Evolutionary conservation across 2,888 invertebrate species (phyloP).

Genomic region (Chelonus formosanus): DNA sequence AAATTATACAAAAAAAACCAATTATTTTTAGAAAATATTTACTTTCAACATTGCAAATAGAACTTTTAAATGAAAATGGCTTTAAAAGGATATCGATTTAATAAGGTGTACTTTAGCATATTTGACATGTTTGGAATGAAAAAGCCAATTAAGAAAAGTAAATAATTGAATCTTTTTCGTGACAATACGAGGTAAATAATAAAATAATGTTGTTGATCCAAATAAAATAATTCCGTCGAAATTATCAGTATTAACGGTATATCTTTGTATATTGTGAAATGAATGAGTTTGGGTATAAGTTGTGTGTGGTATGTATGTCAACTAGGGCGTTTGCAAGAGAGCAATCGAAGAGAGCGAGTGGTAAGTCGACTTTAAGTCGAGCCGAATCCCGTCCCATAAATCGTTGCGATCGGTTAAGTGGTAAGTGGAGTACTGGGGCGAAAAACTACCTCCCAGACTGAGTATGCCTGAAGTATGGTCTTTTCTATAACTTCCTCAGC

Average conservation of each 20-base stretch:
- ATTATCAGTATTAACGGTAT: neutral
- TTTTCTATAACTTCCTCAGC: constrained; percentile 12
- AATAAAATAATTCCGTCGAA: neutral
- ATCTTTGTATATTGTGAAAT: neutral
- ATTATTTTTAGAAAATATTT: too few species aligned
- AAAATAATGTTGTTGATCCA: neutral
- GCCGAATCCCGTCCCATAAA: constrained; percentile 52
- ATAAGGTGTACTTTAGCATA: too few species aligned
- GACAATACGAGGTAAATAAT: too few species aligned
- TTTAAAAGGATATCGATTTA: too few species aligned
- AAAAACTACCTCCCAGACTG: constrained; percentile 57
- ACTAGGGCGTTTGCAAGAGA: constrained; percentile 16
- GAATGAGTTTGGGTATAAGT: neutral
- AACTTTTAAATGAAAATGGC: too few species aligned
- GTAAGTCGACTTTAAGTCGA: constrained; percentile 38
- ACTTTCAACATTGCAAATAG: too few species aligned
- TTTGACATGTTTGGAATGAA: too few species aligned
- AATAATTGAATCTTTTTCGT: too few species aligned
- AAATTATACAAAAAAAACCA: too few species aligned
- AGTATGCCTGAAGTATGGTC: constrained; percentile 1
- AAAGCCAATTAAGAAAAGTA: too few species aligned
- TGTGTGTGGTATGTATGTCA: constrained; percentile 22
- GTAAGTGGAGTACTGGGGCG: constrained; percentile 62
- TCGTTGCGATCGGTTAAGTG: constrained; percentile 53
- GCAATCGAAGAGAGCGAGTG: constrained; percentile 24